A percentile compares a stretch with the other conserved stretches of the same genome.
phyloP scores from a whole-genome alignment of 92 coral and sea anemone species.

The Siderastrea radians region DNA sequence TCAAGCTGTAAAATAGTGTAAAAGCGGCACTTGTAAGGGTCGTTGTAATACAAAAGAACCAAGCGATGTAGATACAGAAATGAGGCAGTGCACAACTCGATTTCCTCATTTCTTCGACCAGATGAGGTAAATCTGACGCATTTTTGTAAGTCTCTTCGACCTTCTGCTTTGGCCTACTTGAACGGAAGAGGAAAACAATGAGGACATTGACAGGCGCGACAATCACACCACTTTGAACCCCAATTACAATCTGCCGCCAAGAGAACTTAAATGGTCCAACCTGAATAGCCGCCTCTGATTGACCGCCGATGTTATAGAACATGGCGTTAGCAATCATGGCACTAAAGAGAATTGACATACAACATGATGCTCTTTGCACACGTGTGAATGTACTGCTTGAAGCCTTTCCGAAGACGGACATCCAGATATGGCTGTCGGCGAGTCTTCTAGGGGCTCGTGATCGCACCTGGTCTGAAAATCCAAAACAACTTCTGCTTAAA shows the following conservation, averaged over 20 bases:
- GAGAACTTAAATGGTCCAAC: constrained; percentile 25
- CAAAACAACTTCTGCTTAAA: not conserved
- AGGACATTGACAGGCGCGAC: not conserved
- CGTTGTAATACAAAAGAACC: constrained; percentile 18
- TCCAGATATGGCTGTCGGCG: constrained; percentile 75
- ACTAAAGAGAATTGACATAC: constrained; percentile 44
- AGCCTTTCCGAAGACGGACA: constrained; percentile 63
- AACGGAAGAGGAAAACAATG: not conserved
- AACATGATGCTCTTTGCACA: constrained; percentile 75
- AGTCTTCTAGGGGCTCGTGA: constrained; percentile 52
- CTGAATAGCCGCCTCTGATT: constrained; percentile 25
- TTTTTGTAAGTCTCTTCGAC: not conserved
- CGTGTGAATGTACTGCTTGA: constrained; percentile 57
- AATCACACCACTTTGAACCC: not conserved
- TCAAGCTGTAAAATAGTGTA: constrained; percentile 29
- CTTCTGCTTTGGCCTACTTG: not conserved
- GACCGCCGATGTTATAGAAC: constrained; percentile 63
- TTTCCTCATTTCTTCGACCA: not conserved
- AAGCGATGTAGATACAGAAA: constrained; percentile 1
- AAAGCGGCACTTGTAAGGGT: constrained; percentile 6
- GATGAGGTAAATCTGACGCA: not conserved
- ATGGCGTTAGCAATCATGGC: constrained; percentile 72
- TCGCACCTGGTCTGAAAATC: constrained; percentile 51
- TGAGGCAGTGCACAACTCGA: not conserved
- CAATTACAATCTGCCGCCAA: not conserved